Percentiles rank a stretch among this genome's conserved stretches.
phyloP scores from a whole-genome alignment of 2,888 invertebrate genomes.

The Tenthredo livida region DNA sequence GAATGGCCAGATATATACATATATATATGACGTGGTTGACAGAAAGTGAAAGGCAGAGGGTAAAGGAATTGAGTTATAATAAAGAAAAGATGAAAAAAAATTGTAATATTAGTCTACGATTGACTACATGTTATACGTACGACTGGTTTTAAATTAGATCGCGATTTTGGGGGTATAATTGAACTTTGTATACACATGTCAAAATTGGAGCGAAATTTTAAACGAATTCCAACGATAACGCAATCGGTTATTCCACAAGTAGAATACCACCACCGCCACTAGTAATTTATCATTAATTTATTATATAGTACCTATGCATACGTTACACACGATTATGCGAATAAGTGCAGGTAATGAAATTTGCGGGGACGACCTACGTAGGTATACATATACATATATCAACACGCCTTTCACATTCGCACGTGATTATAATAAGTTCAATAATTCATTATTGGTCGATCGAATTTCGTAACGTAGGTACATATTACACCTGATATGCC shows the following conservation, averaged over 20 bases:
- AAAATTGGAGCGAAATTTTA: neutral
- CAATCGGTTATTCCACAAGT: neutral
- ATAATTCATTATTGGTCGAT: neutral
- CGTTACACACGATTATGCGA: neutral
- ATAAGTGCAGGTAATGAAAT: neutral
- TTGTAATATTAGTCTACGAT: neutral
- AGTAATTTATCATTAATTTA: neutral
- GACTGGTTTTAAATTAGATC: neutral
- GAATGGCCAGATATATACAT: neutral
- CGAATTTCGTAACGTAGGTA: neutral
- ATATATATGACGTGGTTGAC: neutral
- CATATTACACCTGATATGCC: neutral
- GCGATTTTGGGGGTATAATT: neutral
- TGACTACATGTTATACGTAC: neutral
- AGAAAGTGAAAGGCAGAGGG: neutral
- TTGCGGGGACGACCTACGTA: neutral
- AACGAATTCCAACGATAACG: neutral
- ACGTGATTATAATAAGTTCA: neutral
- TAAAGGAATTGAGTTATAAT: neutral
- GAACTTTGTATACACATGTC: neutral
- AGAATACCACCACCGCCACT: neutral
- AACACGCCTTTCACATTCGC: conserved; percentile 1
- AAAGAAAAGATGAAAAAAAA: neutral
- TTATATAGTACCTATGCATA: neutral
- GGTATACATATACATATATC: neutral